Evolutionary conservation across 2,888 invertebrate genomes (phyloP).

Genomic region (Theristus sp.): DNA sequence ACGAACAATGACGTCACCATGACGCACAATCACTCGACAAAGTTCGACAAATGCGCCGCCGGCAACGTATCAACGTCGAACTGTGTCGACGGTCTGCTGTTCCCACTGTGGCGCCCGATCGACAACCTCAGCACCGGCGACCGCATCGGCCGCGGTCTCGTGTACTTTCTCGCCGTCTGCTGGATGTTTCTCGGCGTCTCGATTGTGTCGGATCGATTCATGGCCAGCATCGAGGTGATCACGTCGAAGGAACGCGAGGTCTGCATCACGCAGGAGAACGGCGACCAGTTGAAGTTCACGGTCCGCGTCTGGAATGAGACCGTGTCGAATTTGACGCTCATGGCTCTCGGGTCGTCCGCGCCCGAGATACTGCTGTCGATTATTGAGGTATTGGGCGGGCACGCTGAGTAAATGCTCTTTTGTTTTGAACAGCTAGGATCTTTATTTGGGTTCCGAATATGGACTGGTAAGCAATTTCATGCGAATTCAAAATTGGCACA

Average conservation of each 20-base stretch:
- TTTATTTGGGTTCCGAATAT: too few relatives aligned
- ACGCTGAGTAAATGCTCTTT: too few relatives aligned
- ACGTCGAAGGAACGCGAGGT: constrained; percentile 91
- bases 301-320: constrained; percentile 98
- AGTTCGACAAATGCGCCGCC: neutral
- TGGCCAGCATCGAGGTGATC: constrained; percentile 97
- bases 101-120: constrained; percentile 73
- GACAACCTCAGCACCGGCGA: constrained; percentile 18
- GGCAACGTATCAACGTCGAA: constrained; percentile 11
- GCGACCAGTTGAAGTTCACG: neutral
- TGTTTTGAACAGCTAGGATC: too few relatives aligned
- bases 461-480: too few relatives aligned
- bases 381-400: too few relatives aligned
- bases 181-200: constrained; percentile 97
- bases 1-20: too few relatives aligned
- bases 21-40: too few relatives aligned
- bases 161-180: constrained; percentile 68
- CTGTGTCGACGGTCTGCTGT: constrained; percentile 64
- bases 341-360: constrained; percentile 90
- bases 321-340: constrained; percentile 88
- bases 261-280: constrained; percentile 39
- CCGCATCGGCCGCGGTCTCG: constrained; percentile 18
- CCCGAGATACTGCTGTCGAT: constrained; percentile 92
- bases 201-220: constrained; percentile 92
- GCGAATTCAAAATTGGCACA: too few relatives aligned